A percentile compares a stretch with the other conserved stretches of the same genome.
phyloP scores from a whole-genome alignment of 1,140 invertebrate species.

The Bombus waltoni region DNA sequence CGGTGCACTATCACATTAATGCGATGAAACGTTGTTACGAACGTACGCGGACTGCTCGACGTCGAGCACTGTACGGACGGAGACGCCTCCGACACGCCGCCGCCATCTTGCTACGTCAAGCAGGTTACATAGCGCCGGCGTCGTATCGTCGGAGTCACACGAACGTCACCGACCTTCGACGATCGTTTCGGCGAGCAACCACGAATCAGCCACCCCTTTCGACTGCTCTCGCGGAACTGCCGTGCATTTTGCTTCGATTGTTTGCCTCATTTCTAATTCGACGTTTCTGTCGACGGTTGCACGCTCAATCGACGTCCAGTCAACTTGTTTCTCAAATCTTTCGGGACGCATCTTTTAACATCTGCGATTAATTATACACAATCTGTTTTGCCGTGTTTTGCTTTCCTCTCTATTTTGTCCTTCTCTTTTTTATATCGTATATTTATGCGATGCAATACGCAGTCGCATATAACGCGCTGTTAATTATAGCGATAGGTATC shows the following conservation, averaged over 20 bases:
- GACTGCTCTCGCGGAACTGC: conserved; percentile 28
- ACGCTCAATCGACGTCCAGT: conserved; percentile 21
- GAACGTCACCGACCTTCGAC: conserved; percentile 54
- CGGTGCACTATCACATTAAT: conserved; percentile 56
- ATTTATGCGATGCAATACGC: neutral
- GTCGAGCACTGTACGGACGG: conserved; percentile 79
- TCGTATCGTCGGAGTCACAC: conserved; percentile 47
- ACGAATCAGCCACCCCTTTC: conserved; percentile 41
- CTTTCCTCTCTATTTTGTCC: neutral
- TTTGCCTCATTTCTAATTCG: conserved; percentile 51
- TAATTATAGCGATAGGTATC: conserved; percentile 43
- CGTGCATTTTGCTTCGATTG: conserved; percentile 53
- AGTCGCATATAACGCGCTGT: conserved; percentile 10
- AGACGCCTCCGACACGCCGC: conserved; percentile 81
- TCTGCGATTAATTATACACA: neutral
- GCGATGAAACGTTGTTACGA: conserved; percentile 72
- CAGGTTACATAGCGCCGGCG: conserved; percentile 59
- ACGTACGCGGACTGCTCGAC: conserved; percentile 79
- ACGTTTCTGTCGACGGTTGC: conserved; percentile 26
- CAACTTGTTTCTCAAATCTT: neutral
- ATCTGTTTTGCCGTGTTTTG: neutral
- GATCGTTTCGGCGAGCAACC: conserved; percentile 48
- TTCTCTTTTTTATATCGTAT: neutral
- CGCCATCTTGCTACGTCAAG: conserved; percentile 80
- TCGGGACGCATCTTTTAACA: neutral